These are phyloP conservation scores for Cercocebus atys DNA, from an alignment of 2,113 vertebrate genomes.

Conservation along the genomic window DNA sequence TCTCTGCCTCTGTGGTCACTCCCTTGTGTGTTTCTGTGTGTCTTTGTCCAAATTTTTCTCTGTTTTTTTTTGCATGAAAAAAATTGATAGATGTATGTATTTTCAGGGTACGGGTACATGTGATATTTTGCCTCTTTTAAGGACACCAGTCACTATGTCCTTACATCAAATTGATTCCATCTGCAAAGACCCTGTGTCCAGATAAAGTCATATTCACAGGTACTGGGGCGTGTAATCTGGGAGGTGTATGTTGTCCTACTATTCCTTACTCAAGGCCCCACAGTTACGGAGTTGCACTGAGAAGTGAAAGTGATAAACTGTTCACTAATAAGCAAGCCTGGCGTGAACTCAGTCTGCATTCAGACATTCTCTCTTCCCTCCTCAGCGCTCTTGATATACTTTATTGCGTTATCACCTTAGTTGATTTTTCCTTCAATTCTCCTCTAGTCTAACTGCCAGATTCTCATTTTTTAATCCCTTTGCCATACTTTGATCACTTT, in stretches of 20 bases:
- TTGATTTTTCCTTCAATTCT: background rate
- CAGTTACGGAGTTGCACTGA: background rate
- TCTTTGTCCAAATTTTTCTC: background rate
- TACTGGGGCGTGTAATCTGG: background rate
- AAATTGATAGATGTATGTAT: background rate
- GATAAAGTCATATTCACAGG: background rate
- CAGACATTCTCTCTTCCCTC: background rate
- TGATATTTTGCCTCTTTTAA: background rate
- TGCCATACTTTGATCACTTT: background rate
- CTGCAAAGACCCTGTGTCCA: background rate
- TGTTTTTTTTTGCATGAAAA: background rate
- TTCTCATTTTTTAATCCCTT: background rate
- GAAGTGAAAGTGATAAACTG: background rate
- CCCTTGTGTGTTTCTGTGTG: background rate
- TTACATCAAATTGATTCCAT: background rate
- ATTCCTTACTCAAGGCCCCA: background rate
- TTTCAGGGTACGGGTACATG: background rate
- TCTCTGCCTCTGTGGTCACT: background rate
- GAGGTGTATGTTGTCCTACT: background rate
- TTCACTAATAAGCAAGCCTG: background rate
- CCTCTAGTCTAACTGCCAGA: background rate
- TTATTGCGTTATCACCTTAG: no score
- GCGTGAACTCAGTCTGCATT: background rate
- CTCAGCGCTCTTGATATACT: background rate
- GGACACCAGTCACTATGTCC: background rate